Evolutionary conservation across 1,140 invertebrate species (phyloP).

Genomic region (Eumaeus atala): DNA sequence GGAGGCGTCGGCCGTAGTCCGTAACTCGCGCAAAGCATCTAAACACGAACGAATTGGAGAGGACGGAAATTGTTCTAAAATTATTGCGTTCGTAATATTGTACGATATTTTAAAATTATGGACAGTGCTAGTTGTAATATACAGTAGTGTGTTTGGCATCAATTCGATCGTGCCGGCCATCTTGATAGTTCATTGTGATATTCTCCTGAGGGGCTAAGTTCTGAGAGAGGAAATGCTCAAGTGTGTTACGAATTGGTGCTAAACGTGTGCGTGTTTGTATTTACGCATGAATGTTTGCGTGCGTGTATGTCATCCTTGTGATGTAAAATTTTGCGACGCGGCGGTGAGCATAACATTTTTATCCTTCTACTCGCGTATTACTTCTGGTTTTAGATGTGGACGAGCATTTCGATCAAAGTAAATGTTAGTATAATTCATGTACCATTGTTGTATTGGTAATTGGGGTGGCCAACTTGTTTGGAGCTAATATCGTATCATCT

Average conservation of each 20-base stretch:
- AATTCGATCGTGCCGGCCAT: not conserved
- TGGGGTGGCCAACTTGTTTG: not conserved
- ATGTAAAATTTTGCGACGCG: constrained; percentile 21
- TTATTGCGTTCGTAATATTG: not conserved
- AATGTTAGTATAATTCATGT: not conserved
- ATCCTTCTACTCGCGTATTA: constrained; percentile 16
- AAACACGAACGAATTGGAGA: not conserved
- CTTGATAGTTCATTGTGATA: not conserved
- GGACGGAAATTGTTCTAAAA: not conserved
- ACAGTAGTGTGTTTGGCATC: constrained; percentile 6
- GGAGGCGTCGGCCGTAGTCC: too few relatives aligned
- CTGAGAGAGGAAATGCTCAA: not conserved
- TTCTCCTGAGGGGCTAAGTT: not conserved
- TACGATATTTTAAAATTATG: constrained; percentile 5
- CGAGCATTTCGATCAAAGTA: not conserved
- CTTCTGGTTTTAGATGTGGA: not conserved
- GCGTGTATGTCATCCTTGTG: constrained; percentile 18
- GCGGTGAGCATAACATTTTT: constrained; percentile 14
- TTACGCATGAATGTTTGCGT: constrained; percentile 15
- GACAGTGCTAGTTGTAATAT: constrained; percentile 2
- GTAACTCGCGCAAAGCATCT: too few relatives aligned
- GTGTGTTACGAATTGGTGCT: constrained; percentile 8
- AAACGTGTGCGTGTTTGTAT: constrained; percentile 12
- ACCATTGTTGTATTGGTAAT: not conserved
- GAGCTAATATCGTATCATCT: too few relatives aligned